Percentiles rank a stretch among this genome's conserved stretches.
Conservation (phyloP, 2,113 vertebrate genomes). For the Oryzias celebensis region DNA sequence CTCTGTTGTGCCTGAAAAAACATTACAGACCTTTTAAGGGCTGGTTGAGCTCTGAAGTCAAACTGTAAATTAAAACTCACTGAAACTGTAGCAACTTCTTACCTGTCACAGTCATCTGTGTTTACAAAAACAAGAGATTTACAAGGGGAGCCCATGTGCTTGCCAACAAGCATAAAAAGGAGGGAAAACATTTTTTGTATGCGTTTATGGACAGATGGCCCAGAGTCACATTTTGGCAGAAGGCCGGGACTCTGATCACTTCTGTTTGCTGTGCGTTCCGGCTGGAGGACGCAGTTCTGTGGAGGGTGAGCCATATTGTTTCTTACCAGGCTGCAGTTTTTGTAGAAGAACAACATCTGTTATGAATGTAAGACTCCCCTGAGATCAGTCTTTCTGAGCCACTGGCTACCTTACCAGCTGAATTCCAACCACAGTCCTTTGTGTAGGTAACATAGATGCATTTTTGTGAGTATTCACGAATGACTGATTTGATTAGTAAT, state of each 20-base stretch:
- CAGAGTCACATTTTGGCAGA: slow-evolving; percentile 34
- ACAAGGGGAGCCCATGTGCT: neutral
- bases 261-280: slow-evolving; percentile 46
- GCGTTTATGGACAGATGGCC: slow-evolving; percentile 48
- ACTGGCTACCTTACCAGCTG: slow-evolving; percentile 47
- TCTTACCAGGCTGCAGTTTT: slow-evolving; percentile 44
- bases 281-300: slow-evolving; percentile 61
- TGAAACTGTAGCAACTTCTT: no score
- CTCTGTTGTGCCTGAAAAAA: no score
- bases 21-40: no score
- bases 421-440: slow-evolving; percentile 55
- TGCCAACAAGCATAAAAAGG: neutral
- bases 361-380: slow-evolving; percentile 56
- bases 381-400: slow-evolving; percentile 58
- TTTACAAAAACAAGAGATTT: no score
- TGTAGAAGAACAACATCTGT: slow-evolving; percentile 58
- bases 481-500: slow-evolving; percentile 61
- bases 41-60: no score
- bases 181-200: neutral
- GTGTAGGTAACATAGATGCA: slow-evolving; percentile 53
- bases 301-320: slow-evolving; percentile 53
- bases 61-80: no score
- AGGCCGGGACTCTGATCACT: slow-evolving; percentile 41
- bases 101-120: no score
- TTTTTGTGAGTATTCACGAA: slow-evolving; percentile 53